Base-by-base conservation (phyloP, 2,888 invertebrate species). In the Protophormia terraenovae region DNA sequence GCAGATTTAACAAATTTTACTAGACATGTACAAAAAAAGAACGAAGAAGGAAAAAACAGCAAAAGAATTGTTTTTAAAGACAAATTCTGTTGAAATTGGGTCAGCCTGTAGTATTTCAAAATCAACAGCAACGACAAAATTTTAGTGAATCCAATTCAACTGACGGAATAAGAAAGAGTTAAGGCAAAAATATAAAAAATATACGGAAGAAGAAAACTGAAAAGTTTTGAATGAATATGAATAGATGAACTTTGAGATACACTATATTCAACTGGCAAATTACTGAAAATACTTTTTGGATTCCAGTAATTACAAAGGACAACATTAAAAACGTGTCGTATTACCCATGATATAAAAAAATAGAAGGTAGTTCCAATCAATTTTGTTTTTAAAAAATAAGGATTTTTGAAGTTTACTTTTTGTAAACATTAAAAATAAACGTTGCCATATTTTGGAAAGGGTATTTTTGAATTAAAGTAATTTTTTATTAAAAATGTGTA, bases 11-110 rank as follows among this genome's bases (percentile, higher is more conserved):
- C 60, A 71, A 62, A 50, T 29, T 69, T 50, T 16, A 50, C 41
- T 35, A 67, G 45, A 69, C 47, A 24, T 14, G 29, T 3, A 38
- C 14, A 3, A n/a, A 47, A 75, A 50, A 29, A 7, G 41, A 7
- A 50, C 6, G 0, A 66, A 22, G 5, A 32, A 50, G 3, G 32
- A 47, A 22, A 35, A 22, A 12, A 62, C 12, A 12, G 14, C 29
- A 78, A 50, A 47, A 19, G 10, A 35, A 47, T 47, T 62, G 35
- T 38, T 78, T 78, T 71, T 14, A 71, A 71, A 78, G 78, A 53
- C 60, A 78, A 69, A 50, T 38, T 71, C 38, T 22, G 3, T 60
- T 41, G 14, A 29, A 78, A 62, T 50, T 71, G 62, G 78, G 71
- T 71, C 69, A 78, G 62, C 19, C 60, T 62, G 5, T 41, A 47